Evolutionary conservation across 2,888 invertebrate genomes (phyloP).

Genomic region (Cerastoderma edule): DNA sequence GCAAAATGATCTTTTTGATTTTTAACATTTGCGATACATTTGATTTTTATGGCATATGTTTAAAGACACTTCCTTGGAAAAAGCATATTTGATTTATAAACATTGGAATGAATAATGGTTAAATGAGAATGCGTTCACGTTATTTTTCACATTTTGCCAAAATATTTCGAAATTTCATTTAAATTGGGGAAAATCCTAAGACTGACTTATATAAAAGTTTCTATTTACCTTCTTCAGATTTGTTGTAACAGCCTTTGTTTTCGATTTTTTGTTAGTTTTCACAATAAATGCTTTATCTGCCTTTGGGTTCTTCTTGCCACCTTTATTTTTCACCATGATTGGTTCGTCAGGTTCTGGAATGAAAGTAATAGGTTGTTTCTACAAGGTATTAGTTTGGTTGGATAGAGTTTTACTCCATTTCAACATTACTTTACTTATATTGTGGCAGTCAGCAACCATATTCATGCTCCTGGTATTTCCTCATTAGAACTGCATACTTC

Average conservation of each 20-base stretch:
- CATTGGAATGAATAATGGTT: neutral
- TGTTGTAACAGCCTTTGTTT: slow-evolving; percentile 58
- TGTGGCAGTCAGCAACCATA: too few species aligned
- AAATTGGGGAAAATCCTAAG: neutral
- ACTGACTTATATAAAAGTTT: neutral
- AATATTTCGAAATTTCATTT: neutral
- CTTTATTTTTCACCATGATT: slow-evolving; percentile 52
- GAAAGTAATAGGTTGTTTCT: too few species aligned
- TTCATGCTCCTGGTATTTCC: too few species aligned
- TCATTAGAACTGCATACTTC: too few species aligned
- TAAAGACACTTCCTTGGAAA: neutral
- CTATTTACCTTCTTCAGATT: slow-evolving; percentile 61
- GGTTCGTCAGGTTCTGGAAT: too few species aligned
- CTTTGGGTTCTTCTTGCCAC: slow-evolving; percentile 36
- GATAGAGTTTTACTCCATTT: too few species aligned
- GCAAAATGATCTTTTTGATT: too few species aligned
- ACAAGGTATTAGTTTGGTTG: too few species aligned
- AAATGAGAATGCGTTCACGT: neutral
- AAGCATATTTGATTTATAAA: too few species aligned
- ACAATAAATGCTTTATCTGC: slow-evolving; percentile 55
- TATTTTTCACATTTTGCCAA: neutral
- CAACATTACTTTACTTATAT: too few species aligned
- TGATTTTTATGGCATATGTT: too few species aligned
- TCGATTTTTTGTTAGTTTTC: slow-evolving; percentile 54
- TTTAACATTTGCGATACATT: too few species aligned